phyloP scores from a whole-genome alignment of 2,888 invertebrate species.

The Xanthorhoe spadicearia region DNA sequence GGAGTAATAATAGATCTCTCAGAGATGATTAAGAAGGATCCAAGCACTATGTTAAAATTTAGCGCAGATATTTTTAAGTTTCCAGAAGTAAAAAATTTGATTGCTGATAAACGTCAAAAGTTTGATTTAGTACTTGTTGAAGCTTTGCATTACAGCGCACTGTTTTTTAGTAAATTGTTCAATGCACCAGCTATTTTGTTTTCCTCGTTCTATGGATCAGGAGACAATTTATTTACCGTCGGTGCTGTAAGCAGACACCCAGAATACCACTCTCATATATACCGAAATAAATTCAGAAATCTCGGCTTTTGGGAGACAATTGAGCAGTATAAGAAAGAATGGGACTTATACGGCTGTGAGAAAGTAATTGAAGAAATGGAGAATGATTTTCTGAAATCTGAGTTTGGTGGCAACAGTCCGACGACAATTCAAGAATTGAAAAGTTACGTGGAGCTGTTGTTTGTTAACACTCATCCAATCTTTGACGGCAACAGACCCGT shows the following conservation, averaged over 20 bases:
- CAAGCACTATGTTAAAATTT: conserved; percentile 14
- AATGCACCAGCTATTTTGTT: conserved; percentile 50
- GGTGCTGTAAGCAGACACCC: conserved; percentile 51
- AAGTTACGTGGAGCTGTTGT: conserved; percentile 51
- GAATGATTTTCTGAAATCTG: conserved; percentile 42
- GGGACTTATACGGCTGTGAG: conserved; percentile 30
- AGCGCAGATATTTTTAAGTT: conserved; percentile 28
- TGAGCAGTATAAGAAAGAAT: conserved; percentile 42
- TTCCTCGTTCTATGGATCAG: conserved; percentile 46
- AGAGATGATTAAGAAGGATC: conserved; percentile 6
- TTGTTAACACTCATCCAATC: conserved; percentile 50
- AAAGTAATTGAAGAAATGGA: conserved; percentile 33
- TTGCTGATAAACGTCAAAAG: conserved; percentile 47
- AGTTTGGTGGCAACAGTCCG: conserved; percentile 48
- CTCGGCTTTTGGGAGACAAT: conserved; percentile 43
- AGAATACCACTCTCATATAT: conserved; percentile 39
- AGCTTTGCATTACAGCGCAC: conserved; percentile 40
- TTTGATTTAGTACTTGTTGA: conserved; percentile 55
- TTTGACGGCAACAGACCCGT: conserved; percentile 55
- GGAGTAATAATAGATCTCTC: conserved; percentile 38
- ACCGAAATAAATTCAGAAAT: conserved; percentile 41
- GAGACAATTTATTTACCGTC: conserved; percentile 42
- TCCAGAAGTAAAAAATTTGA: conserved; percentile 41
- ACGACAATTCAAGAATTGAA: conserved; percentile 46
- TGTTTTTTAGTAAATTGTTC: conserved; percentile 49